Base-by-base conservation (phyloP, 2,797 vertebrate genomes). In the Euthynnus affinis region DNA sequence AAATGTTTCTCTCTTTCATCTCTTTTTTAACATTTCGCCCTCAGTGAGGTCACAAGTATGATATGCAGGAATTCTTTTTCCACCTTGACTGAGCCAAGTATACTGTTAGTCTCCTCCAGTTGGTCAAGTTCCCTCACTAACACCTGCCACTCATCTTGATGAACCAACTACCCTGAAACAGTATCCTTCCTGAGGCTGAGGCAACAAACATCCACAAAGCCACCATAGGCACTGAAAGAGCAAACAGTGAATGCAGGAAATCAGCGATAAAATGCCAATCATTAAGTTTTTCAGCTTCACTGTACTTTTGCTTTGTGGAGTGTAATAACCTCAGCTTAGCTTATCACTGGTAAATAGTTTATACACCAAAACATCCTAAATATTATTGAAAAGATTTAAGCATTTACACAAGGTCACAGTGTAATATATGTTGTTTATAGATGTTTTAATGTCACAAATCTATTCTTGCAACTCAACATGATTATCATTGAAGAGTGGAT, bases 231-330 rank as follows among this genome's bases (percentile, higher is more conserved):
- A 32, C 27, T 51, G 61, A 52, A 58, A n/a, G 20, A 72, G 37
- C 55, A 68, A 65, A 82, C 55, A 78, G 69, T 66, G 74, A 79
- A 84, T 80, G 71, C 61, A 77, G 44, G 53, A 87, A 85, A 90
- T 82, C 57, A 71, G 82, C 62, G 71, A 75, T 78, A 84, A 88
- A 83, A 80, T 81, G 60, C 40, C 83, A 89, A 74, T 82, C 86
- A 80, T 87, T 51, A 60, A 66, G 65, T 70, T 77, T 87, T 83
- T 72, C 60, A 72, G 78, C 63, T 72, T 76, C 60, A 71, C 71
- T 74, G 60, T 81, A 25, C 71, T 76, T 83, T 78, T 15, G 18
- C 75, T 84, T 32, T 69, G 59, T 17, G 27, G 57, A 75, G 64
- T 67, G 56, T 60, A 74, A 82, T 64, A 65, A 55, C 62, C 71